Conservation (phyloP, 2,888 invertebrate genomes). For the Nebria salina region DNA sequence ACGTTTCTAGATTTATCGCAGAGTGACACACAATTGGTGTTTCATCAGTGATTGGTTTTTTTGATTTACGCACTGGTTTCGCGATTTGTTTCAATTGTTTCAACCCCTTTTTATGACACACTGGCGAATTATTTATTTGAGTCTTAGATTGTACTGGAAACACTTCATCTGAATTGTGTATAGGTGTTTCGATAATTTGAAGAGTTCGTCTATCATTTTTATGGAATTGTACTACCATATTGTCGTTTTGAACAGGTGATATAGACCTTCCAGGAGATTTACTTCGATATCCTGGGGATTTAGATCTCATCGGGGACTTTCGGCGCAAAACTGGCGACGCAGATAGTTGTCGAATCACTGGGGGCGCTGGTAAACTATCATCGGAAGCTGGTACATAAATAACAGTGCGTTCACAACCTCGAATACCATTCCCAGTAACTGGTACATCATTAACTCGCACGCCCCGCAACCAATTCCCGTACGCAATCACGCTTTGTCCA, state of each 20-base stretch:
- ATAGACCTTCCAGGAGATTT: background rate
- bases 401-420: slow-evolving; percentile 62
- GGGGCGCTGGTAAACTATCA: slow-evolving; percentile 54
- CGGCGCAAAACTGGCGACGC: slow-evolving; percentile 59
- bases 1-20: background rate
- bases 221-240: background rate
- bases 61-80: background rate
- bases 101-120: too few species aligned
- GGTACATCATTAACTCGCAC: slow-evolving; percentile 54
- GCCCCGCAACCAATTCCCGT: slow-evolving; percentile 60
- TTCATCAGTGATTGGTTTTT: background rate
- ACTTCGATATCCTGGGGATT: background rate
- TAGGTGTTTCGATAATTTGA: background rate
- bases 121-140: too few species aligned
- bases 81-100: background rate
- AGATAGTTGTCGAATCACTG: slow-evolving; percentile 60
- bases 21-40: background rate
- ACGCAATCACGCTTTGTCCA: slow-evolving; percentile 60
- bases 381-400: slow-evolving; percentile 64
- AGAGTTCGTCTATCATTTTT: background rate
- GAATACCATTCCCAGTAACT: slow-evolving; percentile 52
- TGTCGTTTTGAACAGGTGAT: too few species aligned
- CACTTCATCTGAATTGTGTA: background rate
- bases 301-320: slow-evolving; percentile 48
- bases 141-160: too few species aligned